Base-by-base conservation (phyloP, 2,797 vertebrate species). In the Carduelis carduelis region DNA sequence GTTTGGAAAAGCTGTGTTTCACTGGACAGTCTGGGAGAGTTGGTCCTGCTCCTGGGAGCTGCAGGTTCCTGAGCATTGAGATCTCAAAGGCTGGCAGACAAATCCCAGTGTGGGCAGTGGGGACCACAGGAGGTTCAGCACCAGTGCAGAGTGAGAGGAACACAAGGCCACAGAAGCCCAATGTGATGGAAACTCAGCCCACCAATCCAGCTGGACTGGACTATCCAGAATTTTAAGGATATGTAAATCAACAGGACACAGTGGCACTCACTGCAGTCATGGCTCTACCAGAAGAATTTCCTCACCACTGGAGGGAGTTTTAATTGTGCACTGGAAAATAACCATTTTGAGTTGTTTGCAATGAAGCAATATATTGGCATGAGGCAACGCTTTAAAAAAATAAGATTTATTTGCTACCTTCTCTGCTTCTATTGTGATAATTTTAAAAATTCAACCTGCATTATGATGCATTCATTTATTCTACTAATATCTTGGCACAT, bases 111-210 rank as follows among this genome's bases (percentile, higher is more conserved):
- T 1, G 44, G 61, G 28, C 30, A 14, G 11, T 9, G 20, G 68
- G 53, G 47, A 80, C 12, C 49, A 15, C 0, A 0, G 74, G 32
- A 41, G 32, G 35, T 21, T 66, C 68, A 59, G 14, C 19, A 49
- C 11, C 2, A 3, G 46, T 59, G 46, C 1, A 0, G 5, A 34
- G 6, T 9, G 52, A 59, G 39, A 69, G 32, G 34, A 89, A 56
- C 32, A 9, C 80, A 76, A 64, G 55, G 39, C 43, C 20, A 43
- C 34, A 43, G 46, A 57, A 39, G 20, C n/a, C 16, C 74, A 12
- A 23, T 7, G 17, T 1, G 78, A 34, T 19, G 44, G 52, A 37
- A 87, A 65, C 16, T 2, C n/a, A 88, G 24, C 72, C 61, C 11
- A 83, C n/a, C 26, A 47, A 78, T 41, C n/a, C 76, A 41, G 16